Percentiles rank a stretch among this genome's conserved stretches.
These are phyloP conservation scores for Miltochrista miniata DNA, from an alignment of 2,888 invertebrate species.

Conservation along the genomic window DNA sequence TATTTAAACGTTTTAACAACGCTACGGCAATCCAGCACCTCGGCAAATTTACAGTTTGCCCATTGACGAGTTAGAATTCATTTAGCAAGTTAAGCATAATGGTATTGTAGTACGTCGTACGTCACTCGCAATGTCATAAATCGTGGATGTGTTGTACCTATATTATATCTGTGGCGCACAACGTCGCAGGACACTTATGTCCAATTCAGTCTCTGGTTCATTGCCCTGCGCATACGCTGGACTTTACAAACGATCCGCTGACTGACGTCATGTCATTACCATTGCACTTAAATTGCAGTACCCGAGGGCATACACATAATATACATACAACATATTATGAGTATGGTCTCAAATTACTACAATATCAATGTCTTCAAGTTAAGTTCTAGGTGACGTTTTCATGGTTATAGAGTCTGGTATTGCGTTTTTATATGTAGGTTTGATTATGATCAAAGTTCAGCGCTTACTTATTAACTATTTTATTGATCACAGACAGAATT, in stretches of 20 bases:
- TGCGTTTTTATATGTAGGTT: no score
- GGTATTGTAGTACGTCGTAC: conserved; percentile 49
- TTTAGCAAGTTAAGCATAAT: conserved; percentile 48
- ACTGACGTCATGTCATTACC: conserved; percentile 73
- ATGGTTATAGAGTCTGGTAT: no score
- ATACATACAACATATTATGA: conserved; percentile 14
- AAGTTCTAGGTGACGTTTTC: no score
- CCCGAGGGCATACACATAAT: conserved; percentile 31
- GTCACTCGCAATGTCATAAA: conserved; percentile 58
- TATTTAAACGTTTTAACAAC: conserved; percentile 6
- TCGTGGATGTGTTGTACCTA: conserved; percentile 54
- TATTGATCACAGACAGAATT: no score
- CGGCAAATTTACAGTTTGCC: conserved; percentile 17
- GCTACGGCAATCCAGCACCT: conserved; percentile 3
- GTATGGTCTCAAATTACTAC: conserved; percentile 17
- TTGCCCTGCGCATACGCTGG: conserved; percentile 59
- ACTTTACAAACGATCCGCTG: conserved; percentile 65
- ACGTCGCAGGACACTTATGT: conserved; percentile 73
- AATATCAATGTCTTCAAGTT: not conserved
- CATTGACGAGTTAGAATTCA: conserved; percentile 39
- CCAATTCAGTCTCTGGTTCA: conserved; percentile 77
- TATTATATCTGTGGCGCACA: conserved; percentile 51
- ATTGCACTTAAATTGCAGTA: conserved; percentile 67
- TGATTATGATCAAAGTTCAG: no score
- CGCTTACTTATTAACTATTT: no score